These are phyloP conservation scores for Apodemus sylvaticus DNA, from an alignment of 2,113 vertebrate genomes.

Conservation along the genomic window DNA sequence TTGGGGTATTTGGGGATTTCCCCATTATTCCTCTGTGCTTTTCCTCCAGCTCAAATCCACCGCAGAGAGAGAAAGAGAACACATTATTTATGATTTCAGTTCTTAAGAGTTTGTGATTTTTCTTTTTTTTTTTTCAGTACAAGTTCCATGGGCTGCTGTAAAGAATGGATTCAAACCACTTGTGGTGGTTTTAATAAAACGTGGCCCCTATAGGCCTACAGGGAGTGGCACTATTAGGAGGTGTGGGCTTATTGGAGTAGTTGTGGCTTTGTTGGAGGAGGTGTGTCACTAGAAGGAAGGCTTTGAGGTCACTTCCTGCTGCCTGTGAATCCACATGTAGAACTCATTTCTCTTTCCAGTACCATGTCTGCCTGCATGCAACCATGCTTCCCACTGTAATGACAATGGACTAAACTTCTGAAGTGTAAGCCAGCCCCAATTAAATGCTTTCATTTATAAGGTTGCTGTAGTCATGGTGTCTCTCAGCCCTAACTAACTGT, in stretches of 20 bases:
- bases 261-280: neutral
- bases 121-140: neutral
- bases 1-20: neutral
- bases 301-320: neutral
- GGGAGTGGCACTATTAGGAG: neutral
- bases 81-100: neutral
- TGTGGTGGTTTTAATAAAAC: neutral
- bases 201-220: neutral
- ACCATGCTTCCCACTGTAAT: neutral
- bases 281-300: neutral
- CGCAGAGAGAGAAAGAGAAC: neutral
- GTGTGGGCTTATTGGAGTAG: neutral
- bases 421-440: neutral
- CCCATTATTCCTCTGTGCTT: neutral
- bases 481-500: neutral
- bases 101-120: neutral
- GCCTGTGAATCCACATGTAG: neutral
- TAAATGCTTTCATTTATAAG: neutral
- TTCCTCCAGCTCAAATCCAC: neutral
- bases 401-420: neutral
- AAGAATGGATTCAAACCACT: neutral
- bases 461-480: neutral
- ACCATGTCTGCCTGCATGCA: neutral
- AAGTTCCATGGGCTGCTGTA: neutral
- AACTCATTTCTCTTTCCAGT: neutral